phyloP scores from a whole-genome alignment of 2,113 vertebrate genomes.

The Archilochus colubris region DNA sequence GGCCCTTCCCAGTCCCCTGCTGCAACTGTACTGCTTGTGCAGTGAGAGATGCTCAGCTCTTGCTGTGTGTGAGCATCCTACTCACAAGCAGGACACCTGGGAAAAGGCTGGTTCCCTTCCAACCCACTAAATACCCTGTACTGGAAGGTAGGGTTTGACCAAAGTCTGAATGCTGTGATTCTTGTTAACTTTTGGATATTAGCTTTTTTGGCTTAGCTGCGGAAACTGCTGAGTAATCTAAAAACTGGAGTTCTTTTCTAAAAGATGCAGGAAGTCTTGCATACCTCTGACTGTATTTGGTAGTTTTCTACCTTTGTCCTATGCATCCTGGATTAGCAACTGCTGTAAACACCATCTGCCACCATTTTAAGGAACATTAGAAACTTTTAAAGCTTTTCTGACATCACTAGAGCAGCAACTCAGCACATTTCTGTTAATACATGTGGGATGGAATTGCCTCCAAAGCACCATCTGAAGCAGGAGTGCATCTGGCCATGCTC shows the following conservation, averaged over 20 bases:
- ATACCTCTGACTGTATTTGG: background rate
- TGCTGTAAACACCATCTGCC: background rate
- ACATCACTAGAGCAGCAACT: background rate
- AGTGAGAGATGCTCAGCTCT: background rate
- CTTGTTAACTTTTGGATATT: background rate
- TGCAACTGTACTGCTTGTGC: background rate
- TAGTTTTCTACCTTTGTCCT: background rate
- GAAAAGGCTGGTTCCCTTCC: background rate
- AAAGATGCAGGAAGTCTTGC: background rate
- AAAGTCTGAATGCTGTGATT: background rate
- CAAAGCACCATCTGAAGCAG: background rate
- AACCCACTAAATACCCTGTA: accelerated
- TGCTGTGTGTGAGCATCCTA: accelerated
- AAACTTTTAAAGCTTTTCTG: constrained; percentile 2
- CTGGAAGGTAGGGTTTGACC: background rate
- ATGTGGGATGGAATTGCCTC: background rate
- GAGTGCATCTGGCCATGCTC: background rate
- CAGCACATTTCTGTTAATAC: background rate
- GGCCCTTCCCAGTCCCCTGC: background rate
- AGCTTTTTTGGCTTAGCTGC: background rate
- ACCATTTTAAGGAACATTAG: background rate
- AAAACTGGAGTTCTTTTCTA: background rate
- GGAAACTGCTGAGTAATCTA: background rate
- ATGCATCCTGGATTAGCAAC: background rate
- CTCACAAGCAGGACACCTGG: background rate